These are phyloP conservation scores for Drosophila subobscura DNA, from an alignment of 1,140 invertebrate species.

Conservation along the genomic window DNA sequence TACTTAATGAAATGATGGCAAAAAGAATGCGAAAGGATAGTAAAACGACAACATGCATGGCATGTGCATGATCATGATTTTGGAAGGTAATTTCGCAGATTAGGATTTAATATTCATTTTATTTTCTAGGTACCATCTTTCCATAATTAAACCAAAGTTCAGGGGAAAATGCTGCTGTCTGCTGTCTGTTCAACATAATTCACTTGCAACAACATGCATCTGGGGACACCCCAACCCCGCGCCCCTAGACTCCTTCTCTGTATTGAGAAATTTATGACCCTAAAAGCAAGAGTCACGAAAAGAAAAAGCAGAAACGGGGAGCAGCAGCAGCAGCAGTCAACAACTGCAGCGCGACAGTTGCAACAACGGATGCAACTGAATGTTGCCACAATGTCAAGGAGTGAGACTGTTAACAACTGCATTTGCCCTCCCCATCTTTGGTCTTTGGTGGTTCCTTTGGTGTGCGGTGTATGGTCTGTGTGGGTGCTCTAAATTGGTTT, in stretches of 20 bases:
- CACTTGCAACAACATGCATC: constrained; percentile 62
- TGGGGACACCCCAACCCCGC: constrained; percentile 65
- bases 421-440: too few species aligned
- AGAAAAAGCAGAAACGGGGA: constrained; percentile 39
- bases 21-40: too few species aligned
- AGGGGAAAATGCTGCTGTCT: constrained; percentile 36
- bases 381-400: constrained; percentile 66
- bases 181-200: constrained; percentile 52
- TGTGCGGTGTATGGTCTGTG: constrained; percentile 30
- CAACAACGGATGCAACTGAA: constrained; percentile 59
- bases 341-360: constrained; percentile 48
- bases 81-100: too few species aligned
- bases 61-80: too few species aligned
- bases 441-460: not conserved
- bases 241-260: constrained; percentile 19
- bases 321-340: constrained; percentile 43
- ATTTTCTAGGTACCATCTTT: not conserved
- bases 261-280: constrained; percentile 73
- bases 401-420: too few species aligned
- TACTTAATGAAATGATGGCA: too few species aligned
- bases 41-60: too few species aligned
- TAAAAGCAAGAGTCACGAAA: constrained; percentile 51
- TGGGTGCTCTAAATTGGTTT: constrained; percentile 74
- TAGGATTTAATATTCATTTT: too few species aligned
- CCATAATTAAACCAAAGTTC: constrained; percentile 66